These are phyloP conservation scores for Proctacanthus coquilletti DNA, from an alignment of 1,140 invertebrate species.

Conservation along the genomic window DNA sequence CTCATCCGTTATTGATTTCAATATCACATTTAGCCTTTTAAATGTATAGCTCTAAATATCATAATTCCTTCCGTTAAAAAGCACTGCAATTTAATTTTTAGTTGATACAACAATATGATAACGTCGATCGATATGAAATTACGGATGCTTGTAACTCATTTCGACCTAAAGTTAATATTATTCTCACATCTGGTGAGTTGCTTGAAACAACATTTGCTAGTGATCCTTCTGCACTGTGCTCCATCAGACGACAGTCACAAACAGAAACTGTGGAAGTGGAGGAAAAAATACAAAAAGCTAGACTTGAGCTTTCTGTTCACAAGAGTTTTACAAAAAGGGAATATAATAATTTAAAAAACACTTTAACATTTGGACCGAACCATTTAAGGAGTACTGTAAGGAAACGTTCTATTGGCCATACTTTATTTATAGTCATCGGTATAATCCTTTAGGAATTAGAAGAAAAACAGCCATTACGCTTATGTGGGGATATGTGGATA, in stretches of 20 bases:
- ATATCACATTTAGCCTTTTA: too few relatives aligned
- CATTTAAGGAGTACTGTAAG: neutral
- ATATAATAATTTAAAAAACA: neutral
- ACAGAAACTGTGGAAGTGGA: too few relatives aligned
- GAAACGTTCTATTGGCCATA: too few relatives aligned
- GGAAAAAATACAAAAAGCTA: too few relatives aligned
- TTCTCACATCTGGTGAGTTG: too few relatives aligned
- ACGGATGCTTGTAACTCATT: neutral
- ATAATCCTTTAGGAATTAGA: neutral
- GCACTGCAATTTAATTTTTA: neutral
- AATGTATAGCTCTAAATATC: too few relatives aligned
- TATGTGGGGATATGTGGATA: neutral
- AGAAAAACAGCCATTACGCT: neutral
- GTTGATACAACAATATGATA: neutral
- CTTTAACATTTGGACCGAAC: neutral
- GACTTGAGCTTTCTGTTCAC: neutral
- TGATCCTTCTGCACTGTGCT: too few relatives aligned
- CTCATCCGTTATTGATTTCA: too few relatives aligned
- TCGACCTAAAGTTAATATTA: too few relatives aligned
- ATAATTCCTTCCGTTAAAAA: too few relatives aligned
- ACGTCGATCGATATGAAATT: neutral
- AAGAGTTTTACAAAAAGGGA: neutral
- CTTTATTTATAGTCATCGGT: neutral
- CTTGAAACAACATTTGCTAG: too few relatives aligned
- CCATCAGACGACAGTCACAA: too few relatives aligned